phyloP scores from a whole-genome alignment of 2,888 invertebrate genomes.

The Drosophila nigricruria region DNA sequence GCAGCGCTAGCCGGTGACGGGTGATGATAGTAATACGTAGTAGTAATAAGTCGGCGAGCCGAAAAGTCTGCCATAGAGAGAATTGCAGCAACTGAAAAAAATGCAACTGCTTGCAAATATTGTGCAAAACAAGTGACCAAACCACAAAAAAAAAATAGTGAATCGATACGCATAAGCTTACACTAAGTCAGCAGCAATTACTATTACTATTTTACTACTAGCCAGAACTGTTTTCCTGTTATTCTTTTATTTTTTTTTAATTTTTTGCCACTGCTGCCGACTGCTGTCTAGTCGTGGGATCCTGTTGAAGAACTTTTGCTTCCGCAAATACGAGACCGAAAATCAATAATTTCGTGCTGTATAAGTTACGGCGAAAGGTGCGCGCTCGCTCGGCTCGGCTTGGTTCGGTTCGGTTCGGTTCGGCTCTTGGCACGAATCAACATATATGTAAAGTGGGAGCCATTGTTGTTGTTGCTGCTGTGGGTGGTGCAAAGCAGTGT shows the following conservation, averaged over 20 bases:
- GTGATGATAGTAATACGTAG: constrained; percentile 77
- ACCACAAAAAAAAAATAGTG: not conserved
- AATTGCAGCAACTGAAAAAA: constrained; percentile 39
- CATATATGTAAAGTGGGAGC: constrained; percentile 20
- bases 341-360: constrained; percentile 84
- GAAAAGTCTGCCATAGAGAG: constrained; percentile 53
- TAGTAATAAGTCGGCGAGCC: constrained; percentile 72
- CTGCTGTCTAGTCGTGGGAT: constrained; percentile 53
- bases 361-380: constrained; percentile 84
- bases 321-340: constrained; percentile 76
- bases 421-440: constrained; percentile 51
- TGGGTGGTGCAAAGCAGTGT: constrained; percentile 44
- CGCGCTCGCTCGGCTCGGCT: constrained; percentile 67
- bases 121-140: constrained; percentile 40
- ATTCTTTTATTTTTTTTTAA: constrained; percentile 21
- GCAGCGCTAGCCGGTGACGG: constrained; percentile 79
- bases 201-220: constrained; percentile 9
- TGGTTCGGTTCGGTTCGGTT: constrained; percentile 20
- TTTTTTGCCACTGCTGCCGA: constrained; percentile 28
- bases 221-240: not conserved
- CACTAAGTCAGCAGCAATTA: constrained; percentile 15
- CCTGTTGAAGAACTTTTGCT: constrained; percentile 71
- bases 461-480: constrained; percentile 28
- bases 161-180: constrained; percentile 8
- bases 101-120: constrained; percentile 37